phyloP scores from a whole-genome alignment of 2,888 invertebrate species.

The Cinara cedri region DNA sequence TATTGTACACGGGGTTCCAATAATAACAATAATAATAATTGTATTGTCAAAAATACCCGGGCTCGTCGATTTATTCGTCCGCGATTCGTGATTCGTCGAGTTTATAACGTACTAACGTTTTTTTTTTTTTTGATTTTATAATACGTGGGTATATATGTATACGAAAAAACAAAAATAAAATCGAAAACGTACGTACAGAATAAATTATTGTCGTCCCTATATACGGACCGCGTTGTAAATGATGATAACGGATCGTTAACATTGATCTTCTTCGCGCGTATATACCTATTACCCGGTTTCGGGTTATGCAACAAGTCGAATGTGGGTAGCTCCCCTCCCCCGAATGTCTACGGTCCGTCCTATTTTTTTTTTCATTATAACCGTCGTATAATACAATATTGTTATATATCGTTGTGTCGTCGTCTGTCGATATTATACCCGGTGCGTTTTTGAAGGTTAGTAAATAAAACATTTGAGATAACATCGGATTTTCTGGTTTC shows the following conservation, averaged over 20 bases:
- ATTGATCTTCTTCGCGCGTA: slow-evolving; percentile 18
- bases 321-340: slow-evolving; percentile 40
- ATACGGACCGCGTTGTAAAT: slow-evolving; percentile 11
- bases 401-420: too few species aligned
- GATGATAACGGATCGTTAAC: slow-evolving; percentile 29
- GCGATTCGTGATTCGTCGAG: neutral
- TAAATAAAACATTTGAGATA: slow-evolving; percentile 15
- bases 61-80: too few species aligned
- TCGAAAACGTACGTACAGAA: slow-evolving; percentile 8
- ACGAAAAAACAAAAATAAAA: too few species aligned
- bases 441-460: slow-evolving; percentile 14
- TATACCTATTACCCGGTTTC: slow-evolving; percentile 14
- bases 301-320: slow-evolving; percentile 27
- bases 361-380: neutral
- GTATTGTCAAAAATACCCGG: too few species aligned
- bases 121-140: too few species aligned
- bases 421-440: slow-evolving; percentile 7
- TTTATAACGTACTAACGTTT: neutral
- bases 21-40: too few species aligned
- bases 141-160: too few species aligned
- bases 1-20: too few species aligned
- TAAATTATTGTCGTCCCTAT: slow-evolving; percentile 28
- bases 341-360: slow-evolving; percentile 3
- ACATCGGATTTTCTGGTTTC: neutral
- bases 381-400: neutral